Evolutionary conservation across 2,888 invertebrate genomes (phyloP), one percentile per base, ranked within the genome.

Genomic region (Epinotia demarniana): DNA sequence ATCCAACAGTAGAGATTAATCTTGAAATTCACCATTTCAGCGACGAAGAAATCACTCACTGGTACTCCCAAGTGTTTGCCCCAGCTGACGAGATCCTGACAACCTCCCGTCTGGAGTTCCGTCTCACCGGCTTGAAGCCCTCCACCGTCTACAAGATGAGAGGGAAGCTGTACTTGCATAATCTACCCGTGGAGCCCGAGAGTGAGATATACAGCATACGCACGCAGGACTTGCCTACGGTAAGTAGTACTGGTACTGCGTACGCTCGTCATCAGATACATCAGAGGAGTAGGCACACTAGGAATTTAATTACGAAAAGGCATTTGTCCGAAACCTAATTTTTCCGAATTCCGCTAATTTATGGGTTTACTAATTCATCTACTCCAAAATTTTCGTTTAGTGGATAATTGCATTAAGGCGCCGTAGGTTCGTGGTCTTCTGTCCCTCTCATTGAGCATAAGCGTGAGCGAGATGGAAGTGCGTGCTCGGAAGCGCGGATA

Each of bases 51-150:
- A 94, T 96, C 16, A 94, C 96, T 0, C 95, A 95, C 8, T 98
- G 98, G 98, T 95, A 96, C 80, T 95, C 96, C 0, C 97, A 98
- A 94, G 96, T 97, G 19, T 97, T 98, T 83, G 97, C 98, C 0
- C 98, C 98, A 13, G 97, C 97, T 0, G 96, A 97, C 80, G 98
- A 98, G 86, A 91, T 98, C 8, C 96, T 98, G 76, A 97, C 97
- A 0, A 98, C 98, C 8, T 96, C 97, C 6, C 97, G 98, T 77
- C 92, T 98, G 77, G 98, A 98, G 88, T 98, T 98, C 92, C 96
- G 98, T 78, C 90, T 98, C 69, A 95, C 96, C 12, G 96, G 96
- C 1, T 91, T 98, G 68, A 95, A 96, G 81, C 96, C 98, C 0
- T 96, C 97, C 76, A 98, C 98, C 0, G 95, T 96, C 53, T 98